A percentile compares a stretch with the other conserved stretches of the same genome.
Evolutionary conservation across 2,888 invertebrate species (phyloP).

Genomic region (Autographa pulchrina): DNA sequence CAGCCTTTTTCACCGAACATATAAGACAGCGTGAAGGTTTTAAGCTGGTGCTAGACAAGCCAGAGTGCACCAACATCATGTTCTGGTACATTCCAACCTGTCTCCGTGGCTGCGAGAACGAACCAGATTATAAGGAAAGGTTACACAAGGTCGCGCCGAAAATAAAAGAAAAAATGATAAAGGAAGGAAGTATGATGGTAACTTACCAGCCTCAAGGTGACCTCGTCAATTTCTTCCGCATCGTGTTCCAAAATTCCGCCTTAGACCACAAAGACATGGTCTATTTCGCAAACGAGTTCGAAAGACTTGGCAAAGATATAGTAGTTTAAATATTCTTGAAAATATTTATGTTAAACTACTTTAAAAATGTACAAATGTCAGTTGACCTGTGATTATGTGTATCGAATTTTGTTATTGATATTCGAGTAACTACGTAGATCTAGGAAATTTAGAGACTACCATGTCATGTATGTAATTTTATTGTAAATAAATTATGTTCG

Average conservation of each 20-base stretch:
- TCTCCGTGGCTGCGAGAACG: slow-evolving; percentile 87
- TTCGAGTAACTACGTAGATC: slow-evolving; percentile 47
- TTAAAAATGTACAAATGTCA: slow-evolving; percentile 61
- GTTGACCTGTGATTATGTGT: slow-evolving; percentile 79
- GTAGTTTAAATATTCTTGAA: slow-evolving; percentile 70
- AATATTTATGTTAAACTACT: slow-evolving; percentile 51
- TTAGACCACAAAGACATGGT: slow-evolving; percentile 95
- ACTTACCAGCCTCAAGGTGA: slow-evolving; percentile 97
- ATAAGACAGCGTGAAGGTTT: slow-evolving; percentile 93
- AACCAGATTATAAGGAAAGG: slow-evolving; percentile 90
- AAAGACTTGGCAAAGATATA: slow-evolving; percentile 93
- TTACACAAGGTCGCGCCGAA: slow-evolving; percentile 96
- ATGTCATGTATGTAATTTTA: slow-evolving; percentile 40
- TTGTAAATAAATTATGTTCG: slow-evolving; percentile 56
- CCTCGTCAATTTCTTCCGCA: slow-evolving; percentile 97
- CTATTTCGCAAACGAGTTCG: slow-evolving; percentile 96
- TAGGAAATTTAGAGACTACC: slow-evolving; percentile 37
- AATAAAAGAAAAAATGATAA: slow-evolving; percentile 98
- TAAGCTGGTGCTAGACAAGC: slow-evolving; percentile 92
- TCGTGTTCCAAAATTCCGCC: slow-evolving; percentile 97
- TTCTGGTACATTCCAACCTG: slow-evolving; percentile 98
- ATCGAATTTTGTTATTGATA: slow-evolving; percentile 34
- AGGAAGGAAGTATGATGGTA: slow-evolving; percentile 98
- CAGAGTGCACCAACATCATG: slow-evolving; percentile 98
- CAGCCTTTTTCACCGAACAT: slow-evolving; percentile 92